phyloP scores from a whole-genome alignment of 1,140 invertebrate species.

The Bombus affinis region DNA sequence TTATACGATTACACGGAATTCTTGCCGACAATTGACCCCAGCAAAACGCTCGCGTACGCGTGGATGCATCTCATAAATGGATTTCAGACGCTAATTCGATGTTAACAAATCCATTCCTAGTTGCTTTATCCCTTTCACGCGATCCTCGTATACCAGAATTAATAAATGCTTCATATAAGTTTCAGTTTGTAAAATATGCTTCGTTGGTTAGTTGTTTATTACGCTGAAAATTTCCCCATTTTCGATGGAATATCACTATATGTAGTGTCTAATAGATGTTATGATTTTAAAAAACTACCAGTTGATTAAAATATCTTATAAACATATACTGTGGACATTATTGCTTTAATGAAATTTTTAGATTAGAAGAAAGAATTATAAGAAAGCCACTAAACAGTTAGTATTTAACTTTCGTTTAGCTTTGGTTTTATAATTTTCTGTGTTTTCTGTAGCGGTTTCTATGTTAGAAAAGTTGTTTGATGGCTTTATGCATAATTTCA shows the following conservation, averaged over 20 bases:
- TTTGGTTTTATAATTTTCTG: too few relatives aligned
- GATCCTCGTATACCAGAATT: neutral
- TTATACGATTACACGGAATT: conserved; percentile 37
- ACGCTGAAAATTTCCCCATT: too few relatives aligned
- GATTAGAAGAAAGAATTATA: too few relatives aligned
- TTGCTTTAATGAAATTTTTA: too few relatives aligned
- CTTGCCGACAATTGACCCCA: conserved; percentile 34
- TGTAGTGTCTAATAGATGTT: too few relatives aligned
- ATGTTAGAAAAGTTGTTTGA: neutral
- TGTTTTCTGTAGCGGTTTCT: neutral
- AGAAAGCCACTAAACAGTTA: too few relatives aligned
- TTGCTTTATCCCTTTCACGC: conserved; percentile 32
- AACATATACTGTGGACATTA: too few relatives aligned
- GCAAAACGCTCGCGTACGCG: conserved; percentile 24
- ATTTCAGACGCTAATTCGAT: conserved; percentile 41
- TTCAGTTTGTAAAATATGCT: neutral
- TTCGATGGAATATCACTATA: too few relatives aligned
- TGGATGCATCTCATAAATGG: conserved; percentile 35
- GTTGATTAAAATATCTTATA: too few relatives aligned
- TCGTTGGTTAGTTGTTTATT: neutral
- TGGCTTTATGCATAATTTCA: neutral
- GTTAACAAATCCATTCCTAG: conserved; percentile 29
- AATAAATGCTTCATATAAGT: neutral
- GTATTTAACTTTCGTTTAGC: too few relatives aligned
- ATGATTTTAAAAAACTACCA: too few relatives aligned